Evolutionary conservation across 2,113 vertebrate species (phyloP).

Genomic region (Alexandromys fortis): DNA sequence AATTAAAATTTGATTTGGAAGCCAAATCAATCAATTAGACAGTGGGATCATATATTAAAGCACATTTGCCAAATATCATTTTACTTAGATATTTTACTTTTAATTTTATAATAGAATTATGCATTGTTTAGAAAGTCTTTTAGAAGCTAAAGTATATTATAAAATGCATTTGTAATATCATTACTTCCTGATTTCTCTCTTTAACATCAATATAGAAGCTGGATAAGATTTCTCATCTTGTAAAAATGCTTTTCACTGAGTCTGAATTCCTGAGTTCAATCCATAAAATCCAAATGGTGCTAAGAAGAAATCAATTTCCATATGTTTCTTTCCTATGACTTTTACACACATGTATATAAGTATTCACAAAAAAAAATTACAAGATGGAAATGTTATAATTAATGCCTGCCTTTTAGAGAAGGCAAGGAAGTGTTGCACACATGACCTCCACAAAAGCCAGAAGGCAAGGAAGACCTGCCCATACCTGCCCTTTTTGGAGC

Average conservation of each 20-base stretch:
- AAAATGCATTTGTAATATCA: background rate
- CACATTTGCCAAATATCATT: background rate
- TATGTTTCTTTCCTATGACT: too few species aligned
- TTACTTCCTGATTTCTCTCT: background rate
- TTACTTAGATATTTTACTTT: background rate
- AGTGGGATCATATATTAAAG: background rate
- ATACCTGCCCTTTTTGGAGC: too few species aligned
- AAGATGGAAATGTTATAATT: background rate
- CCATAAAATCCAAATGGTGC: rapidly evolving
- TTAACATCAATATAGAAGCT: background rate
- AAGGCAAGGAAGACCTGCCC: too few species aligned
- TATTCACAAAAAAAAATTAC: background rate
- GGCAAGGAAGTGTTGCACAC: too few species aligned
- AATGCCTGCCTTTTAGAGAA: background rate
- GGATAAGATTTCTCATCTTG: too few species aligned
- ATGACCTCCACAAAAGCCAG: too few species aligned
- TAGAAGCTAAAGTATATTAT: background rate
- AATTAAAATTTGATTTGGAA: too few species aligned
- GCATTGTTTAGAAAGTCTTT: background rate
- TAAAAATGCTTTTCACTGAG: background rate
- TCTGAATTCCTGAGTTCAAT: background rate
- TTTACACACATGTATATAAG: background rate
- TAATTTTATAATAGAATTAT: background rate
- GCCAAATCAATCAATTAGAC: background rate
- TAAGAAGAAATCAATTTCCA: background rate